A percentile compares a stretch with the other conserved stretches of the same genome.
Conservation (phyloP, 1,140 invertebrate species). For the Penaeus japonicus region DNA sequence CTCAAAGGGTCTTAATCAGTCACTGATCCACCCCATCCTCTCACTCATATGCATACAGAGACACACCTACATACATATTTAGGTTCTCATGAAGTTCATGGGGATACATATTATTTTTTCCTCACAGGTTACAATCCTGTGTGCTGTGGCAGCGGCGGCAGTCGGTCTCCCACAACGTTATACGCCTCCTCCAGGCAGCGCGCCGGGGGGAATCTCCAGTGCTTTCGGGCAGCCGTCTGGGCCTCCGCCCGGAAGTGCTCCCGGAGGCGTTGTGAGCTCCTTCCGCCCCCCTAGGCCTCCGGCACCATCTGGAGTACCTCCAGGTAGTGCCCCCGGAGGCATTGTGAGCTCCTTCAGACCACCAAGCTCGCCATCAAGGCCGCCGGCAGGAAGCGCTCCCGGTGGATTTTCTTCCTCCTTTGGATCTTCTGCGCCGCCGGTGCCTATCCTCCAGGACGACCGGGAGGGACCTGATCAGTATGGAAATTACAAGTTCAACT, state of each 20-base stretch:
- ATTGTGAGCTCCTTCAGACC: neutral
- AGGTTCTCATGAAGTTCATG: no score
- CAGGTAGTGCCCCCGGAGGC: neutral
- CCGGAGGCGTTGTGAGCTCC: neutral
- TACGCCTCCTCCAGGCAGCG: neutral
- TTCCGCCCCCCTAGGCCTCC: no score
- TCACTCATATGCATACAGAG: no score
- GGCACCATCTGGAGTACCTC: no score
- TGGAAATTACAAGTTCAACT: constrained; percentile 35
- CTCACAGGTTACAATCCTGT: no score
- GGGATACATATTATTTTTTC: no score
- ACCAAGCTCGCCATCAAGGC: neutral
- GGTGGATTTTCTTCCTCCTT: neutral
- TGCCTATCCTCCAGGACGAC: constrained; percentile 29
- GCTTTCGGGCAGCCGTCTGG: neutral
- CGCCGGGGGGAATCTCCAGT: neutral
- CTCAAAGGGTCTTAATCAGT: no score
- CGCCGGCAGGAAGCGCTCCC: neutral
- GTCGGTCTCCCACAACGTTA: no score
- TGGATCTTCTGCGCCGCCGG: neutral
- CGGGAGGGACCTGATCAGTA: constrained; percentile 13
- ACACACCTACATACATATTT: no score
- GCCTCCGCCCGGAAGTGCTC: neutral
- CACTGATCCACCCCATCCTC: no score
- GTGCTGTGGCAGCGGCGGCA: no score